These are phyloP conservation scores for Gymnocheta viridis DNA, from an alignment of 2,888 invertebrate species.

Conservation along the genomic window DNA sequence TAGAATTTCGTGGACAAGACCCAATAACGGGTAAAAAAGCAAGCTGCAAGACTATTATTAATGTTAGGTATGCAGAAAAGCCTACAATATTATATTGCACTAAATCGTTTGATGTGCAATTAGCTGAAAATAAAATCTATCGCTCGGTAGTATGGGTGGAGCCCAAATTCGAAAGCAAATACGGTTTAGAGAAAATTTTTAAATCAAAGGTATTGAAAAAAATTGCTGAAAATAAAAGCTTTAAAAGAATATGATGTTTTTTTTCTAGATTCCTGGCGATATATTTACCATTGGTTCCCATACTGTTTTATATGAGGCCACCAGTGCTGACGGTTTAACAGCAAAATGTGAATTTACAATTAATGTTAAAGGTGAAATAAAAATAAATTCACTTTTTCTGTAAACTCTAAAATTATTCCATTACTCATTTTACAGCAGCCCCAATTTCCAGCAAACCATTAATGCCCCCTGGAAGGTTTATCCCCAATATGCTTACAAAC, in stretches of 20 bases:
- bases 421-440: slow-evolving; percentile 55
- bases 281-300: slow-evolving; percentile 85
- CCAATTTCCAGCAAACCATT: too few species aligned
- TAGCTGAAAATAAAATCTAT: slow-evolving; percentile 83
- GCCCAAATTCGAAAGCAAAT: slow-evolving; percentile 85
- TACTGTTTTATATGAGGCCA: slow-evolving; percentile 85
- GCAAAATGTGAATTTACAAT: slow-evolving; percentile 86
- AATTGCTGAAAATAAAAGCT: neutral
- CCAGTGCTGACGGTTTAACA: slow-evolving; percentile 85
- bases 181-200: slow-evolving; percentile 70
- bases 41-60: slow-evolving; percentile 85
- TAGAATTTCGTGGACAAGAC: slow-evolving; percentile 85
- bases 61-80: slow-evolving; percentile 84
- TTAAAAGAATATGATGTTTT: neutral
- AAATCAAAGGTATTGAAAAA: slow-evolving; percentile 64
- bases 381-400: neutral
- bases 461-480: too few species aligned
- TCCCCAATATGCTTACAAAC: too few species aligned
- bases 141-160: slow-evolving; percentile 86
- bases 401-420: too few species aligned
- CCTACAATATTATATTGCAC: slow-evolving; percentile 85
- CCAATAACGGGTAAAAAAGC: slow-evolving; percentile 84
- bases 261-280: slow-evolving; percentile 84
- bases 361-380: slow-evolving; percentile 83
- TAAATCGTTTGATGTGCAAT: slow-evolving; percentile 84